Conservation (phyloP, 1,140 invertebrate species). For the Drosophila mojavensis region DNA sequence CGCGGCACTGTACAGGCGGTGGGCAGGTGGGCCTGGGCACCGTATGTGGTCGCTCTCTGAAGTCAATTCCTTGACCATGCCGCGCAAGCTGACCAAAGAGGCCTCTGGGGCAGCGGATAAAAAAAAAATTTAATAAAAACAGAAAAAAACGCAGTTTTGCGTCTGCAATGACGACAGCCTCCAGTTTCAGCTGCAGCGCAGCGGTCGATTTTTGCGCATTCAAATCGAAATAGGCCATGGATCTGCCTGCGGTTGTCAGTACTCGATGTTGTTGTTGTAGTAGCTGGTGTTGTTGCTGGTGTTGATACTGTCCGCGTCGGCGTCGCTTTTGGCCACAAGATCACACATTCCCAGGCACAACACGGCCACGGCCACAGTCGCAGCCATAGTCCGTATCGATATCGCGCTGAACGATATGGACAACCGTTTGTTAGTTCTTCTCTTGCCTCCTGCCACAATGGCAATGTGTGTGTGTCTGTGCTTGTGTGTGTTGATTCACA, state of each 20-base stretch:
- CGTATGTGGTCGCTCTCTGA: background rate
- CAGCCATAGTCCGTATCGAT: slow-evolving; percentile 16
- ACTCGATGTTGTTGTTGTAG: slow-evolving; percentile 19
- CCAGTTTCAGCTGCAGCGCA: background rate
- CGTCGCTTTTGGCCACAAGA: slow-evolving; percentile 37
- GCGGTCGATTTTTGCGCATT: slow-evolving; percentile 35
- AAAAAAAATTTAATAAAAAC: no score
- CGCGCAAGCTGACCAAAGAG: no score
- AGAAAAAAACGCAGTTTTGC: no score
- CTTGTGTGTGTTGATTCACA: slow-evolving; percentile 20
- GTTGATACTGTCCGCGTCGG: slow-evolving; percentile 35
- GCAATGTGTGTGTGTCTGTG: background rate
- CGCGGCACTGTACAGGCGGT: background rate
- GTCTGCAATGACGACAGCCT: no score
- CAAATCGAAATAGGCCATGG: slow-evolving; percentile 57
- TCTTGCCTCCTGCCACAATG: background rate
- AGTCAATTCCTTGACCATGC: no score
- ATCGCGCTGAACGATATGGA: slow-evolving; percentile 27
- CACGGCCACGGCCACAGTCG: no score
- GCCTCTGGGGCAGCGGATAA: no score
- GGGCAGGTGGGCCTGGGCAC: slow-evolving; percentile 3
- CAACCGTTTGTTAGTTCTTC: slow-evolving; percentile 2
- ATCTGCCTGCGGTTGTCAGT: slow-evolving; percentile 31
- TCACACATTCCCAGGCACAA: slow-evolving; percentile 33
- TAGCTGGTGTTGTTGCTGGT: slow-evolving; percentile 33